phyloP scores from a whole-genome alignment of 2,888 invertebrate genomes.

The Cantharis rustica region DNA sequence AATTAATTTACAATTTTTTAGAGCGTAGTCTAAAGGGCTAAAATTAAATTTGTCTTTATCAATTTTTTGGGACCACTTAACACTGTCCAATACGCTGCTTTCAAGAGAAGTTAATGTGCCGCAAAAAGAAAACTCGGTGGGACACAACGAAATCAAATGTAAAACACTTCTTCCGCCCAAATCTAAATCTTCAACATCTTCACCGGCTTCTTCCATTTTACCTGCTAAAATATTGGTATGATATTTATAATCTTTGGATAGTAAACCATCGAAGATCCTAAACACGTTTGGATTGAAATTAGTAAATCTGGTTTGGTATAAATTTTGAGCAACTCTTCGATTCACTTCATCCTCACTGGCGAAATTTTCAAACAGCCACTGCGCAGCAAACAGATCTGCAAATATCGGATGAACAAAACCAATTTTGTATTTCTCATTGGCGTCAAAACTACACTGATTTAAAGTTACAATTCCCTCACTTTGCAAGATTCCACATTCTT shows the following conservation, averaged over 20 bases:
- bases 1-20: not conserved
- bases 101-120: not conserved
- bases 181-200: not conserved
- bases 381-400: not conserved
- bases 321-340: not conserved
- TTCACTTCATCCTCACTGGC: not conserved
- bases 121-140: not conserved
- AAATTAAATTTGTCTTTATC: not conserved
- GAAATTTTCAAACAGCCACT: not conserved
- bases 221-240: not conserved
- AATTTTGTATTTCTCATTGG: not conserved
- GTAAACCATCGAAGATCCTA: not conserved
- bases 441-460: not conserved
- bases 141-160: not conserved
- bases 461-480: not conserved
- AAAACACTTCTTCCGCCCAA: not conserved
- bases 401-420: not conserved
- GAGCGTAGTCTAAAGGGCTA: not conserved
- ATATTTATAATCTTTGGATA: not conserved
- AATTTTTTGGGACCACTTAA: not conserved
- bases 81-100: not conserved
- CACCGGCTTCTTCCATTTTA: not conserved
- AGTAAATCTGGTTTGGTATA: not conserved
- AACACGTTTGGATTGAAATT: not conserved
- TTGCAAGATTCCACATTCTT: not conserved